Evolutionary conservation across 2,888 invertebrate species (phyloP).

Genomic region (Limnephilus lunatus): DNA sequence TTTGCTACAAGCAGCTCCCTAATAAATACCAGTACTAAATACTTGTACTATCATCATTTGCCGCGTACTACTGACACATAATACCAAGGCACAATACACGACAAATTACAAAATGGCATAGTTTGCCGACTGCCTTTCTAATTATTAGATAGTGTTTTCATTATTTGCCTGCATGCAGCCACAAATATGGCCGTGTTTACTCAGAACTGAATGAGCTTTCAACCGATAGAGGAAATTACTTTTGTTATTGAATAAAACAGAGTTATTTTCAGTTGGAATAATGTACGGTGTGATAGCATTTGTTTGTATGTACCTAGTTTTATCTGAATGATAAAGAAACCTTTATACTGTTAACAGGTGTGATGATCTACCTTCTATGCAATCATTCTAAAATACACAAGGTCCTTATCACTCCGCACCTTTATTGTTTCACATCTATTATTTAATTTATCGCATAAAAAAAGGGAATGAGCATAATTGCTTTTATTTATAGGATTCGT

Average conservation of each 20-base stretch:
- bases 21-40: no score
- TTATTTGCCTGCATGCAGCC: neutral
- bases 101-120: neutral
- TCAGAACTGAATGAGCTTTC: neutral
- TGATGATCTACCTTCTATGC: neutral
- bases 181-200: neutral
- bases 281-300: neutral
- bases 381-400: neutral
- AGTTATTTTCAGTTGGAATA: neutral
- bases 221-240: neutral
- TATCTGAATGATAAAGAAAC: slow-evolving; percentile 2
- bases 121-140: neutral
- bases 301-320: neutral
- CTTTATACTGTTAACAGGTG: neutral
- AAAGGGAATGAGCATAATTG: neutral
- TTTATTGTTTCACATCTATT: neutral
- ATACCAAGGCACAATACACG: no score
- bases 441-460: neutral
- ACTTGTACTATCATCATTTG: no score
- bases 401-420: neutral
- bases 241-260: neutral
- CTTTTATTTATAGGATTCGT: no score
- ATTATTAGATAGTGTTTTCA: neutral
- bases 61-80: no score
- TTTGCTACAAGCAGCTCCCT: no score